Evolutionary conservation across 2,797 vertebrate species (phyloP).

Genomic region (Mormyrus hasselquistii): DNA sequence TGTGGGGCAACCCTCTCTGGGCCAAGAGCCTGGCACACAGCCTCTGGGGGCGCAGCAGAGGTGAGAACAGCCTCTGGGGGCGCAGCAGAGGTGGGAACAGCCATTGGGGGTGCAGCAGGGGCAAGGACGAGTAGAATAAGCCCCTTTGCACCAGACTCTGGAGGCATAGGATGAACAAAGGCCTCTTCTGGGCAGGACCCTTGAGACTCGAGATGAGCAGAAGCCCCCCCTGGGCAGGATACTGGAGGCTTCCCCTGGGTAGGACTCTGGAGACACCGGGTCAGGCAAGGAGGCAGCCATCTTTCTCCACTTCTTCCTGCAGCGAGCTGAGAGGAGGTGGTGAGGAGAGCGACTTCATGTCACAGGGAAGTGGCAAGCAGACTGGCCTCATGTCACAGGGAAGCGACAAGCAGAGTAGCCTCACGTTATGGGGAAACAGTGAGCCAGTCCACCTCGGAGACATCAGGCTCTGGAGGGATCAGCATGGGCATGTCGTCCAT

Average conservation of each 20-base stretch:
- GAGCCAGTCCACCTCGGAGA: background rate
- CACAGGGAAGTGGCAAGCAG: background rate
- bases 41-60: background rate
- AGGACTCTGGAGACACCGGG: background rate
- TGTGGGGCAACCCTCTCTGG: background rate
- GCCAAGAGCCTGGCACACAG: background rate
- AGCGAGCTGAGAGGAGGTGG: background rate
- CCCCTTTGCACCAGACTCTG: background rate
- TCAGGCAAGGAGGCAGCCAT: background rate
- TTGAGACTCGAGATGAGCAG: background rate
- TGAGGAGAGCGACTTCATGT: background rate
- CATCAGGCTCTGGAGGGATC: background rate
- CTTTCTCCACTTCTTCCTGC: background rate
- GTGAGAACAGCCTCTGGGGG: background rate
- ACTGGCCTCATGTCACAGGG: no score
- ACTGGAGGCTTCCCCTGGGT: background rate
- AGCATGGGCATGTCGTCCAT: background rate
- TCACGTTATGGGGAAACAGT: background rate
- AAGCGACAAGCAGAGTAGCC: background rate
- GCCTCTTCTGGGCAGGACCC: background rate
- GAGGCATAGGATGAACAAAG: background rate
- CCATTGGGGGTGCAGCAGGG: background rate
- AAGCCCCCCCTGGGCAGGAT: background rate
- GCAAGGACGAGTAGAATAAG: background rate
- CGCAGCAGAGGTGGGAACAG: background rate